Percentiles rank a stretch among this genome's conserved stretches.
phyloP scores from a whole-genome alignment of 2,797 vertebrate genomes.

The Arctocebus calabarensis region DNA sequence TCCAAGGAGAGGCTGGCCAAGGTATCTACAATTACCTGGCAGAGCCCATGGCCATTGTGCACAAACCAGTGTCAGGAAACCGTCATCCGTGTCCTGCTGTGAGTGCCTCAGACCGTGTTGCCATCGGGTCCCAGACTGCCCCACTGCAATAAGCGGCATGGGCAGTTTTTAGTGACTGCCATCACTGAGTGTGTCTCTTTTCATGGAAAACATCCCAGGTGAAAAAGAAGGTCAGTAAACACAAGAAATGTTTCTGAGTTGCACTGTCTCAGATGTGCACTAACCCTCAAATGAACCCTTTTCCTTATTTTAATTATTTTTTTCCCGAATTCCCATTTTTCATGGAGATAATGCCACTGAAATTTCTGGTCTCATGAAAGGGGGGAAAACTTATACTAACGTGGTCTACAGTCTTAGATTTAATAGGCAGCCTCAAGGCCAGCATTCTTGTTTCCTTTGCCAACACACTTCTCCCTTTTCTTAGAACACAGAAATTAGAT shows the following conservation, averaged over 20 bases:
- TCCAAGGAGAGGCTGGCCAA: accelerated
- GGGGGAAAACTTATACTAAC: accelerated
- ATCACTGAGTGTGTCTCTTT: background rate
- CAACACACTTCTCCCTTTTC: too few species aligned
- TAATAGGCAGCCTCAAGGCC: background rate
- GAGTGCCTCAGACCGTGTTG: background rate
- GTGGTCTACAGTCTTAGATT: background rate
- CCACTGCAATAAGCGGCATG: background rate
- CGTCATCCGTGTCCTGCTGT: background rate
- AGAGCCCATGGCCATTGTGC: background rate
- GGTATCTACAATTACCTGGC: accelerated
- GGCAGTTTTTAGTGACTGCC: background rate
- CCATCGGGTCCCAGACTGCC: background rate
- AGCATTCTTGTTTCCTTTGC: background rate
- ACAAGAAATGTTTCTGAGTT: background rate
- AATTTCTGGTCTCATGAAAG: background rate
- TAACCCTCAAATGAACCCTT: constrained; percentile 19
- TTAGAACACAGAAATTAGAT: background rate
- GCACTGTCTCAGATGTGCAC: background rate
- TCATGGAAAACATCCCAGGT: background rate
- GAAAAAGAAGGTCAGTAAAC: background rate
- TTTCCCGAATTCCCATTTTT: background rate
- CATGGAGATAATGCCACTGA: background rate
- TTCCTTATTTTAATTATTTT: background rate
- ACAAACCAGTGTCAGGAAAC: background rate